Evolutionary conservation across 2,888 invertebrate species (phyloP), one percentile per base, ranked within the genome.

Genomic region (Xiphydria camelus): DNA sequence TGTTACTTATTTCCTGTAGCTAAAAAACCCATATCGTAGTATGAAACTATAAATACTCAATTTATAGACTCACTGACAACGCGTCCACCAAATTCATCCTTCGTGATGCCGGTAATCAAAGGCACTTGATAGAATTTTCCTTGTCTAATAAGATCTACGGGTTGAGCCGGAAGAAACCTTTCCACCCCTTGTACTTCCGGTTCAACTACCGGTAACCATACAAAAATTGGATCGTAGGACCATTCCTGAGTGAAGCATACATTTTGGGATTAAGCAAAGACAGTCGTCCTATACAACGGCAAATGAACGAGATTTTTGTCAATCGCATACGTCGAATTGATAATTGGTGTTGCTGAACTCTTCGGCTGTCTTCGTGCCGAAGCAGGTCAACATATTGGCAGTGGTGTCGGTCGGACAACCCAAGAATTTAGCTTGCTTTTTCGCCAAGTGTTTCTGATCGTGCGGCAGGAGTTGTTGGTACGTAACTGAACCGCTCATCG

Each of bases 141-240:
- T 42, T 79, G 68, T 22, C 78, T 75, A 41, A 85, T 82, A 3
- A 83, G 76, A 31, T 79, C 78, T 23, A 79, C 73, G 0, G 88
- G 88, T 60, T 85, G 80, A 9, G 80, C 81, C 0, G 77, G 57
- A n/a, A 88, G 72, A 68, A 87, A 88, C 46, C 85, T 76, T 57
- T 86, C 84, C 59, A 85, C 83, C 0, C 86, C 86, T 2, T 61
- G 57, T 51, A 83, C 80, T 63, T 85, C 83, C 0, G 79, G 79
- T 64, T 88, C 88, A 4, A 88, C 76, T 1, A 87, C 83, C 1
- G 86, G 84, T 9, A 73, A 71, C 84, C 86, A 88, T 3, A 83
- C 57, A 0, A 75, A 51, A 1, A 82, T 63, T 0, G 84, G 83
- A 57, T 83, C 79, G 31, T 59, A 73, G 20, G 78, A 77, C 64